Conservation (phyloP, 2,888 invertebrate species). For the Timema cristinae region DNA sequence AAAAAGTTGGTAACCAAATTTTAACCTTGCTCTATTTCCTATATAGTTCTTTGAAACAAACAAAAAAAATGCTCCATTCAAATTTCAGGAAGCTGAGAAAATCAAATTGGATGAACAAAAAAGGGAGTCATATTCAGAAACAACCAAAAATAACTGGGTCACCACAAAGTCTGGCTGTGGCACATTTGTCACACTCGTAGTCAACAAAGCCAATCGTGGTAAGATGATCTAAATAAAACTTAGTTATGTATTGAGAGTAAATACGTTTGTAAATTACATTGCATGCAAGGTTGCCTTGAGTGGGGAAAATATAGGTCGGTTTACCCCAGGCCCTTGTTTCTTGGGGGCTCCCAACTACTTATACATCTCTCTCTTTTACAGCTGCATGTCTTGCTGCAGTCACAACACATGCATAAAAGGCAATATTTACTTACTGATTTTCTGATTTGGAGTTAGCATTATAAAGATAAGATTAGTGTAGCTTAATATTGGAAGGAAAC, state of each 20-base stretch:
- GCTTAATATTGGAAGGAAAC: no score
- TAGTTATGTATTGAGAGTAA: neutral
- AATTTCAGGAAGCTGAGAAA: neutral
- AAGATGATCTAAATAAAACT: neutral
- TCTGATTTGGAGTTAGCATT: no score
- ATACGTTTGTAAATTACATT: neutral
- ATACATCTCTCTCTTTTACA: no score
- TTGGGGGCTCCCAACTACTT: no score
- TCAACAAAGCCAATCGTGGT: neutral
- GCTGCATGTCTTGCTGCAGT: no score
- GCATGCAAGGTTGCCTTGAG: neutral
- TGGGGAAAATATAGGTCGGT: no score
- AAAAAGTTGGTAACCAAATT: neutral
- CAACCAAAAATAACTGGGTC: conserved; percentile 1
- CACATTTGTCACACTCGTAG: neutral
- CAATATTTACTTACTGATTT: no score
- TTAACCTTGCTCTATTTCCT: neutral
- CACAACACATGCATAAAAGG: no score
- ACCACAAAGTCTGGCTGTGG: conserved; percentile 3
- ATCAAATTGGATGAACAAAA: neutral
- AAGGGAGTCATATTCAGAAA: neutral
- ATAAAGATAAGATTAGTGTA: no score
- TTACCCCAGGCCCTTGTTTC: no score
- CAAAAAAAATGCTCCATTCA: no score
- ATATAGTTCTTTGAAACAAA: neutral